Percentiles rank a stretch among this genome's conserved stretches.
Conservation (phyloP, 2,797 vertebrate genomes). For the Nasua narica region DNA sequence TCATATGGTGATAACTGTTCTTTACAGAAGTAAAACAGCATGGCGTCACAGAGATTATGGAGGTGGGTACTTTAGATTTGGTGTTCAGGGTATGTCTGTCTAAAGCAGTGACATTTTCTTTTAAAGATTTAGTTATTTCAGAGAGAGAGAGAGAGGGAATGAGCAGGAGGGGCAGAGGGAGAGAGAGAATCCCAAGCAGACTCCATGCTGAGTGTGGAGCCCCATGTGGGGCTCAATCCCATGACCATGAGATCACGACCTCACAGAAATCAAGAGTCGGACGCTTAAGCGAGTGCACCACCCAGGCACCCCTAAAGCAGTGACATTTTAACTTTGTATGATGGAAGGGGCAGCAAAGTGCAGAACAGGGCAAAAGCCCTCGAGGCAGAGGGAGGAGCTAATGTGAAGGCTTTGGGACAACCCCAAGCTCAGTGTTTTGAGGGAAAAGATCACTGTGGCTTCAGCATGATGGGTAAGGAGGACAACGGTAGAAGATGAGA, state of each 20-base stretch:
- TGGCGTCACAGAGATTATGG: background rate
- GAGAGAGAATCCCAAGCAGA: background rate
- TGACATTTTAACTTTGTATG: background rate
- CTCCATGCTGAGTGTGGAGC: background rate
- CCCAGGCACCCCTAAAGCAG: background rate
- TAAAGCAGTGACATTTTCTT: background rate
- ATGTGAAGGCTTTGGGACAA: background rate
- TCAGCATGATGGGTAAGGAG: too few relatives aligned
- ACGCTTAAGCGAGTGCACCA: background rate
- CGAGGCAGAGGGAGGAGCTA: background rate
- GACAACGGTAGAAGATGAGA: background rate
- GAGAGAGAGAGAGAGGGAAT: background rate
- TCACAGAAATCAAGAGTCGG: background rate
- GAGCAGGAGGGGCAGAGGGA: background rate
- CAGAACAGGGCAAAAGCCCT: background rate
- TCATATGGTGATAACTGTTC: background rate
- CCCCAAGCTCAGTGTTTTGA: background rate
- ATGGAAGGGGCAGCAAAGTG: background rate
- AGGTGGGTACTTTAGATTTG: background rate
- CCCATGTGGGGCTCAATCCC: background rate
- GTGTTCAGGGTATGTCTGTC: background rate
- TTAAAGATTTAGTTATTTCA: background rate
- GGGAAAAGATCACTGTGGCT: background rate
- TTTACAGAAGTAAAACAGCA: background rate
- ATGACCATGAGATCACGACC: background rate